Conservation (phyloP, 2,113 vertebrate species). For the Odocoileus virginianus region DNA sequence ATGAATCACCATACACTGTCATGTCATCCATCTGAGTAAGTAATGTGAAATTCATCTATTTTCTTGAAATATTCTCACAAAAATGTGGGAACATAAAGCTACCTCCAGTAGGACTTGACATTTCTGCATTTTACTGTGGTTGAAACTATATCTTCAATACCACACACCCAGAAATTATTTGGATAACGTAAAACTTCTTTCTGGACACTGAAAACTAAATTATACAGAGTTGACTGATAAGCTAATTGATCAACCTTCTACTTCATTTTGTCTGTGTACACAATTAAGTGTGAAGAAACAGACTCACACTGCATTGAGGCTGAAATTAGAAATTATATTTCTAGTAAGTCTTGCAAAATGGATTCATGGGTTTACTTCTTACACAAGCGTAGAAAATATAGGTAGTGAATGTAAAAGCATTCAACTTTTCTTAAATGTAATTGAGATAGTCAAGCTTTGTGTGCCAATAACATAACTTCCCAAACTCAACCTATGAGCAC, state of each 20-base stretch:
- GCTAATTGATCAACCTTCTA: neutral
- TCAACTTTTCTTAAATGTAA: neutral
- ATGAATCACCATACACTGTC: neutral
- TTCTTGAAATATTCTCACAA: neutral
- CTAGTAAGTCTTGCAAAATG: conserved; percentile 36
- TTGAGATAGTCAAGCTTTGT: neutral
- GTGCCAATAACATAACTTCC: neutral
- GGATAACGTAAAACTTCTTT: neutral
- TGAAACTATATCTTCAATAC: neutral
- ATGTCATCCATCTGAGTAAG: neutral
- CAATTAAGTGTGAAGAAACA: neutral
- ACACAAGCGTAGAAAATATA: neutral
- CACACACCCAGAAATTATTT: neutral
- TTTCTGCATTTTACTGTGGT: neutral
- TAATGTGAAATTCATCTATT: neutral
- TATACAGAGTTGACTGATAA: neutral
- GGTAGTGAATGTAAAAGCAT: neutral
- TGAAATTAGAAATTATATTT: conserved; percentile 25
- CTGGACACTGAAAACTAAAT: neutral
- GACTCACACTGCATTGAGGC: neutral
- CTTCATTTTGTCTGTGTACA: neutral
- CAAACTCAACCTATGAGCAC: neutral
- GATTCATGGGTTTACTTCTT: neutral
- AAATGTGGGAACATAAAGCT: neutral
- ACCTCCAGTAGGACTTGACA: neutral